Evolutionary conservation across 2,797 vertebrate species (phyloP), one percentile per base, ranked within the genome.

Genomic region (Salarias fasciatus): DNA sequence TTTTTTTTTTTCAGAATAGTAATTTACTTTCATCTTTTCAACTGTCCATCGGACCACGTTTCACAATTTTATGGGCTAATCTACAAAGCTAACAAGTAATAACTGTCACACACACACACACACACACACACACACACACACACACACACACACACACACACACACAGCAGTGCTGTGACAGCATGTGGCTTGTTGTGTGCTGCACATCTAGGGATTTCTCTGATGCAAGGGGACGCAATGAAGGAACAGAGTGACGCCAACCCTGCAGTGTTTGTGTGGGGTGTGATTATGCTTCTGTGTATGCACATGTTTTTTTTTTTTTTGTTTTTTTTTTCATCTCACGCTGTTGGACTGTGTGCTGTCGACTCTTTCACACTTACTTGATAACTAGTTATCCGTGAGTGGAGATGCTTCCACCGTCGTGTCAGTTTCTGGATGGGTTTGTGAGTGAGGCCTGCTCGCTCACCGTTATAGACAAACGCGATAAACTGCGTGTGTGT

Each of bases 181-280:
- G 73, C 69, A 43, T 58, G 50, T 74, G 75, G 77, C 70, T 84
- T 86, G 82, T 85, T 85, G 78, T 88, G 79, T 55, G 35, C 61
- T 57, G 61, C 70, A 76, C 53, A 77, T 87, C 90, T 78, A 57
- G 91, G 92, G 92, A 91, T 80, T 84, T 86, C 89, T 89, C 91
- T 91, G 92, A 94, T 93, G 92, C 92, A 93, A 93, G 88, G 90
- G 90, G 90, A 92, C 84, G 92, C 90, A 93, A 93, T 88, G 87
- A 75, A 77, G 85, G 73, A 87, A 44, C 87, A 82, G 84, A 85
- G 85, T 91, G 91, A 92, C 77, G 86, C 87, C 89, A 92, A 77
- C 73, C 63, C 68, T 8, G 63, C 69, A 54, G 77, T 80, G 83
- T 86, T 63, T 74, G 69, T 82, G 69, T 46, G 61, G 29, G 47